A percentile compares a stretch with the other conserved stretches of the same genome.
Evolutionary conservation across 1,140 invertebrate species (phyloP).

Genomic region (Apis mellifera): DNA sequence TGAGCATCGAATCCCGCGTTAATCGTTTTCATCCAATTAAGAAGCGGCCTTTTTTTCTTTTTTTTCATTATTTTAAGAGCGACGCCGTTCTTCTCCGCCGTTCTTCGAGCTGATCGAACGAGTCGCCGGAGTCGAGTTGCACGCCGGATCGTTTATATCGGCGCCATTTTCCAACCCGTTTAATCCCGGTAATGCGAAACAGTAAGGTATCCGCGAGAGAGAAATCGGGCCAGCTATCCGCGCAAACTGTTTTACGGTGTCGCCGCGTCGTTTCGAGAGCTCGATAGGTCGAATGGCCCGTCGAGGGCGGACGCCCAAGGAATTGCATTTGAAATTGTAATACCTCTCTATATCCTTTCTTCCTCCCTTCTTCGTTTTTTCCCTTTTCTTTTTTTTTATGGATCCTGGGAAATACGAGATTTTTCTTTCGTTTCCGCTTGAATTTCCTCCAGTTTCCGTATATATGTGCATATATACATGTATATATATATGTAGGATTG

Average conservation of each 20-base stretch:
- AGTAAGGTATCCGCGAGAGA: conserved; percentile 18
- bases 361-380: neutral
- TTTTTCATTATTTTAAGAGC: conserved; percentile 72
- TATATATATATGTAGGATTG: too few relatives aligned
- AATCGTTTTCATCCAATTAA: conserved; percentile 72
- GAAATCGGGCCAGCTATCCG: neutral
- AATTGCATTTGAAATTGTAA: conserved; percentile 79
- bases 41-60: conserved; percentile 47
- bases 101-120: conserved; percentile 59
- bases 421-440: neutral
- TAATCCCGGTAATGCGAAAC: conserved; percentile 72
- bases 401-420: conserved; percentile 27
- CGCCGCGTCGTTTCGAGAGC: conserved; percentile 39
- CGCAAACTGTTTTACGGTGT: conserved; percentile 68
- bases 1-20: conserved; percentile 49
- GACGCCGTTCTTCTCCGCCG: conserved; percentile 26
- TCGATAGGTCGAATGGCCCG: conserved; percentile 44
- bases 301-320: conserved; percentile 41
- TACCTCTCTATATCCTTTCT: conserved; percentile 45
- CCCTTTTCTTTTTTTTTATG: neutral
- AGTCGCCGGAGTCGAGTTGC: neutral
- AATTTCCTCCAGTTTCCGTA: conserved; percentile 12
- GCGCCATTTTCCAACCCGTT: conserved; percentile 64
- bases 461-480: too few relatives aligned
- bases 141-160: conserved; percentile 54